Conservation (phyloP, 2,113 vertebrate species). For the Cyprinodon brontotheroides region DNA sequence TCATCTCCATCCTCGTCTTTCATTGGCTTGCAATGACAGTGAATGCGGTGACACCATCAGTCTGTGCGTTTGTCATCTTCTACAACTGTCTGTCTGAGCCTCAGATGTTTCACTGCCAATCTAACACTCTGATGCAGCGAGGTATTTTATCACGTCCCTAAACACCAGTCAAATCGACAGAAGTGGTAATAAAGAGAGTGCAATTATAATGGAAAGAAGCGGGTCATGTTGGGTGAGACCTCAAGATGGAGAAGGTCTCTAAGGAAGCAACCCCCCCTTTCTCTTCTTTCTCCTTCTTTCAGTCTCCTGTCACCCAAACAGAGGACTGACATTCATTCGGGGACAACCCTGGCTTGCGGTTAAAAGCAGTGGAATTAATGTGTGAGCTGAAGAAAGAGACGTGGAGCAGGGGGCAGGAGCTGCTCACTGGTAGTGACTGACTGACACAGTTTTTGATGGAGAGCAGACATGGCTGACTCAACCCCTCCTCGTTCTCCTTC, state of each 20-base stretch:
- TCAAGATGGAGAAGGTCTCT: conserved; percentile 50
- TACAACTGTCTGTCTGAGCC: conserved; percentile 33
- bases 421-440: conserved; percentile 55
- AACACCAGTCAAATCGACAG: conserved; percentile 54
- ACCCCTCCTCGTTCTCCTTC: conserved; percentile 41
- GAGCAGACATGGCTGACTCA: conserved; percentile 75
- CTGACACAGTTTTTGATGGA: conserved; percentile 78
- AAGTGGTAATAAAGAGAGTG: conserved; percentile 51
- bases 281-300: conserved; percentile 47
- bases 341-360: conserved; percentile 72
- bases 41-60: conserved; percentile 30
- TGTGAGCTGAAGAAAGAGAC: conserved; percentile 60
- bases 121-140: conserved; percentile 33
- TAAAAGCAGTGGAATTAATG: conserved; percentile 79
- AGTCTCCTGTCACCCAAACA: conserved; percentile 68
- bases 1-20: conserved; percentile 29
- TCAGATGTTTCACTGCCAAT: conserved; percentile 50
- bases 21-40: conserved; percentile 8
- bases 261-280: conserved; percentile 33
- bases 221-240: conserved; percentile 62
- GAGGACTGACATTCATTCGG: conserved; percentile 75
- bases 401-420: conserved; percentile 18
- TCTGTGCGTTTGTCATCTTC: conserved; percentile 31
- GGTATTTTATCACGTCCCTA: conserved; percentile 54
- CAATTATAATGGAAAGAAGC: conserved; percentile 69